phyloP scores from a whole-genome alignment of 2,797 vertebrate genomes.

The Vespertilio murinus region DNA sequence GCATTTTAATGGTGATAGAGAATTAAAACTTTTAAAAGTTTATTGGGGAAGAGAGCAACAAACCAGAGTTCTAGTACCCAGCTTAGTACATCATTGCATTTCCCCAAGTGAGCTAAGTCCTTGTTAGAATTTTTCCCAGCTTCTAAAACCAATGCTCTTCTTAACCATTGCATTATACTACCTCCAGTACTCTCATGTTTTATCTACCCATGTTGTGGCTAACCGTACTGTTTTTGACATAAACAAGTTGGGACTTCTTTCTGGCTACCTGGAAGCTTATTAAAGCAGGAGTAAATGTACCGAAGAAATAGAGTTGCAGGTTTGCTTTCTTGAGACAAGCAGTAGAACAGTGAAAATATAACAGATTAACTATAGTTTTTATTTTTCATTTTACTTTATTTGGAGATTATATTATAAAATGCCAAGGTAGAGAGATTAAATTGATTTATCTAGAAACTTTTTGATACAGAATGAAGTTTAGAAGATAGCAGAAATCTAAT shows the following conservation, averaged over 20 bases:
- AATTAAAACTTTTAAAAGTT: conserved; percentile 15
- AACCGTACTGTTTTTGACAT: not conserved
- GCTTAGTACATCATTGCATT: not conserved
- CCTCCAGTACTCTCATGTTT: not conserved
- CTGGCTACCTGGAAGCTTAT: not conserved
- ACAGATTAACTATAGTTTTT: not conserved
- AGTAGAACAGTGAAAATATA: conserved; percentile 12
- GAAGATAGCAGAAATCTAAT: not conserved
- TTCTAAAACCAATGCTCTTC: not conserved
- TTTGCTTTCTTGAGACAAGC: conserved; percentile 21
- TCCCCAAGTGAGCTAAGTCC: not conserved
- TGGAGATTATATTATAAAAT: not conserved
- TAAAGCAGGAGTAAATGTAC: not conserved
- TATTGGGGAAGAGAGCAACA: not conserved
- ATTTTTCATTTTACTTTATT: conserved; percentile 8
- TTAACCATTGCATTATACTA: not conserved
- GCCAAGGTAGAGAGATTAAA: not conserved
- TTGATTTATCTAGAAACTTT: not conserved
- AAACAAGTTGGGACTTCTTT: not conserved
- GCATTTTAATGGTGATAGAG: conserved; percentile 8
- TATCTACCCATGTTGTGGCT: not conserved
- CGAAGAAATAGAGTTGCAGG: not conserved
- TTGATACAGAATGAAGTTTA: not conserved
- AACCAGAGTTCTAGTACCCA: not conserved
- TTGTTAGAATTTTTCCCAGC: not conserved